Percentiles rank a stretch among this genome's conserved stretches.
phyloP scores from a whole-genome alignment of 2,888 invertebrate species.

The Eilema griseolum region DNA sequence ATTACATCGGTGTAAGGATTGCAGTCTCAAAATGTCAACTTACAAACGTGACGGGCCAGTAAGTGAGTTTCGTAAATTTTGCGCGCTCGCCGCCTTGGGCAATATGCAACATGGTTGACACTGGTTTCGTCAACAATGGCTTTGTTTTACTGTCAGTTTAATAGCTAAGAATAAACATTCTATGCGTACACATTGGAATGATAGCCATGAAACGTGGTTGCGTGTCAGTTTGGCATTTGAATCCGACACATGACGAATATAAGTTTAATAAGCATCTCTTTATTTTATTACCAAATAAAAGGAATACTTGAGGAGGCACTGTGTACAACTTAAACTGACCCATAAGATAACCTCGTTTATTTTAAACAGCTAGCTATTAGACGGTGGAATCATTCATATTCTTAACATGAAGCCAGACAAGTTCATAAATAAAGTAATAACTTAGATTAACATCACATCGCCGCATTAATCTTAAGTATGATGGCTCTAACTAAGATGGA shows the following conservation, averaged over 20 bases:
- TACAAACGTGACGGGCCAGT: slow-evolving; percentile 70
- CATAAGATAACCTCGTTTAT: slow-evolving; percentile 36
- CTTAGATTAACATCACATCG: slow-evolving; percentile 47
- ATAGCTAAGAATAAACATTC: slow-evolving; percentile 47
- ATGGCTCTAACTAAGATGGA: slow-evolving; percentile 50
- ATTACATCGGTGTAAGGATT: slow-evolving; percentile 73
- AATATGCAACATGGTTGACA: slow-evolving; percentile 67
- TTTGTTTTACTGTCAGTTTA: slow-evolving; percentile 62
- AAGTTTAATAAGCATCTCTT: slow-evolving; percentile 10
- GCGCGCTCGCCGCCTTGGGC: slow-evolving; percentile 70
- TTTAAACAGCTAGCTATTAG: slow-evolving; percentile 28
- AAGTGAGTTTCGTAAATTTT: slow-evolving; percentile 76
- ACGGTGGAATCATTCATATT: slow-evolving; percentile 31
- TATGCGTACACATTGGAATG: slow-evolving; percentile 30
- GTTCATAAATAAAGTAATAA: slow-evolving; percentile 48
- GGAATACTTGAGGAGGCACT: slow-evolving; percentile 17
- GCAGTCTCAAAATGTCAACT: slow-evolving; percentile 73
- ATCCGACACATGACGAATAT: slow-evolving; percentile 8
- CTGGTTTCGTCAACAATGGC: slow-evolving; percentile 69
- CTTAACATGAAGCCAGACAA: slow-evolving; percentile 31
- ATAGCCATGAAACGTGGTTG: slow-evolving; percentile 21
- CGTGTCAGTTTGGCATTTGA: slow-evolving; percentile 25
- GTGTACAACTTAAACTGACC: slow-evolving; percentile 27
- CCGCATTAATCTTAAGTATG: slow-evolving; percentile 53
- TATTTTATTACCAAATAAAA: slow-evolving; percentile 23